Conservation (phyloP, 2,797 vertebrate species). For the Ispidina lecontei region DNA sequence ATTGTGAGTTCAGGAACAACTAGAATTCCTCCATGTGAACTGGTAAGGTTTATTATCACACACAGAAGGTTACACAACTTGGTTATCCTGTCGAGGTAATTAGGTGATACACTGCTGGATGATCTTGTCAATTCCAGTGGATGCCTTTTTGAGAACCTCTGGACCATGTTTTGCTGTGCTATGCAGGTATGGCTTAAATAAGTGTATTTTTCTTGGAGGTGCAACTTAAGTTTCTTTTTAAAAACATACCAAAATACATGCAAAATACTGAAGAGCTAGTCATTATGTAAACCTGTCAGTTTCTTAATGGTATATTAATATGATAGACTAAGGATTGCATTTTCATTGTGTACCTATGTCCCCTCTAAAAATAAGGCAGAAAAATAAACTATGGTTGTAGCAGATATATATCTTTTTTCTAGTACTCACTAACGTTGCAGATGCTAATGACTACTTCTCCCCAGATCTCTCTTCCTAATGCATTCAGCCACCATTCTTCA, state of each 20-base stretch:
- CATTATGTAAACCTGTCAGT: neutral
- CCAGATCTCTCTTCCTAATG: neutral
- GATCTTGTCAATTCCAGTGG: neutral
- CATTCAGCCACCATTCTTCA: neutral
- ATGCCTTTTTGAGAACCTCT: neutral
- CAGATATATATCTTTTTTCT: neutral
- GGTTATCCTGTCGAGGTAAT: neutral
- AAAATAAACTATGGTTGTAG: neutral
- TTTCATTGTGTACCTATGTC: neutral
- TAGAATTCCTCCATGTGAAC: neutral
- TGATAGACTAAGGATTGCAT: neutral
- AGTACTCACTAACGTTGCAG: neutral
- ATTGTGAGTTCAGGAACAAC: neutral
- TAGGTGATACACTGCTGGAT: rapidly evolving
- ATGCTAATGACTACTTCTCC: neutral
- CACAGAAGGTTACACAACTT: neutral
- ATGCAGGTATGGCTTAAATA: neutral
- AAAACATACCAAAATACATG: neutral
- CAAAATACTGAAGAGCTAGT: neutral
- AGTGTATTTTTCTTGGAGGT: neutral
- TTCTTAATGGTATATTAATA: neutral
- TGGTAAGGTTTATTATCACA: neutral
- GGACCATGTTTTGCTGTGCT: neutral
- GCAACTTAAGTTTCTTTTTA: neutral
- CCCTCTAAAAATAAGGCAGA: neutral